Evolutionary conservation across 2,113 vertebrate species (phyloP), one percentile per base, ranked within the genome.

Genomic region (Ceuthmochares aereus): DNA sequence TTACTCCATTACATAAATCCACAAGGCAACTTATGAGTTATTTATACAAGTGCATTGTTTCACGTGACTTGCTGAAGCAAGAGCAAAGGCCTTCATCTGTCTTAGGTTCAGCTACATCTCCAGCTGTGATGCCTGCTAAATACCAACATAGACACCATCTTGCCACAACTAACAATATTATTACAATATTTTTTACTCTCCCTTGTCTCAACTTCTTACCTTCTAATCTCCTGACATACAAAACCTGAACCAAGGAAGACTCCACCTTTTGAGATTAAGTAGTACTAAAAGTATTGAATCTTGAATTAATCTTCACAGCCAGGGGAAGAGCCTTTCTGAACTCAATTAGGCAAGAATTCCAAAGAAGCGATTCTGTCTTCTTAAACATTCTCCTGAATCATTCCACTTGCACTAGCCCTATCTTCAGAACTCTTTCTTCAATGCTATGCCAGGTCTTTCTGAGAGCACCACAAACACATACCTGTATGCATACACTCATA

Each of bases 151-250:
- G 17, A n/a, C 21, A 32, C 23, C 66, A 19, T 49, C 32, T 47
- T 66, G 21, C 29, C 9, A 40, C 40, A 93, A 37, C 21, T 37
- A 40, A 30, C 42, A 30, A 2, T 15, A 6, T 36, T 60, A 26
- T 63, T 17, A 54, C 6, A 27, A 1, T 67, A 51, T 5, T 84
- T 74, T 74, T 66, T 59, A 45, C 14, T 72, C 15, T 75, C 27
- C 9, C 11, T 60, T 69, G 4, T 14, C 42, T 72, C 19, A 63
- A 27, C 9, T 70, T 76, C 40, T 64, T 74, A 22, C 26, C 26
- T 60, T 76, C 40, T 89, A 12, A 36, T 68, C 63, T 51, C 15
- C 29, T 58, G 52, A 6, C 0, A 0, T 54, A 23, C n/a, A 66
- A 63, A 70, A 90, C 10, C 56, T 62, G 14, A 56, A 45, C 37